Base-by-base conservation (phyloP, 2,888 invertebrate genomes). In the Lissonota sp. region DNA sequence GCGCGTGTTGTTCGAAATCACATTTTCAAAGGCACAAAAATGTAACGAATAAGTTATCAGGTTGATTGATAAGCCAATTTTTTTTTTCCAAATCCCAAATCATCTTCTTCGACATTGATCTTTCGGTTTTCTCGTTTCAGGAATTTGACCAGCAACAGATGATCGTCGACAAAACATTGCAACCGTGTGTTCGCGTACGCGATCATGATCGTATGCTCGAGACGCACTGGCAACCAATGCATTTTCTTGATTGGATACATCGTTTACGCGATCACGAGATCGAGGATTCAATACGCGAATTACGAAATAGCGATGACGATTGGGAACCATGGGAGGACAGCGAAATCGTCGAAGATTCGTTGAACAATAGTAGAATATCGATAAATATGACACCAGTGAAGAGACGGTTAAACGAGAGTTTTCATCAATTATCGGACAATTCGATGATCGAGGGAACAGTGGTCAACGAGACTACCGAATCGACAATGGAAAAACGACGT, bases 121-220 rank as follows among this genome's bases (percentile, higher is more conserved):
- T 10, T 46, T 40, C 6, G 1, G 7, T 16, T 16, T 84, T 74
- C 71, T 73, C 53, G 66, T 73, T 86, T 66, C 7, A 92, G 92
- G 91, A 92, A 86, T 93, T 93, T 64, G 86, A 88, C 62, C 92
- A 92, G 66, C 92, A 92, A 72, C 91, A 91, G 83, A 84, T 90
- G 42, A 76, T 93, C 4, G 84, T 86, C 5, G 87, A 91, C 26
- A 91, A 90, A 73, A 86, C 84, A 12, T 74, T 92, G 10, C 86
- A 88, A 26, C 90, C 92, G 2, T 87, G 90, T 0, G 88, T 92
- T 63, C 89, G 91, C n/a, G 88, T 93, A 42, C 87, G 91, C 12
- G 90, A 93, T 74, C 88, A 75, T 44, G 88, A 88, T 46, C 86
- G 82, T 2, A 88, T 85, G 84, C 16, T 87, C 26, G 91, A 91